Evolutionary conservation across 2,113 vertebrate genomes (phyloP), one percentile per base, ranked within the genome.

Genomic region (Orycteropus afer): DNA sequence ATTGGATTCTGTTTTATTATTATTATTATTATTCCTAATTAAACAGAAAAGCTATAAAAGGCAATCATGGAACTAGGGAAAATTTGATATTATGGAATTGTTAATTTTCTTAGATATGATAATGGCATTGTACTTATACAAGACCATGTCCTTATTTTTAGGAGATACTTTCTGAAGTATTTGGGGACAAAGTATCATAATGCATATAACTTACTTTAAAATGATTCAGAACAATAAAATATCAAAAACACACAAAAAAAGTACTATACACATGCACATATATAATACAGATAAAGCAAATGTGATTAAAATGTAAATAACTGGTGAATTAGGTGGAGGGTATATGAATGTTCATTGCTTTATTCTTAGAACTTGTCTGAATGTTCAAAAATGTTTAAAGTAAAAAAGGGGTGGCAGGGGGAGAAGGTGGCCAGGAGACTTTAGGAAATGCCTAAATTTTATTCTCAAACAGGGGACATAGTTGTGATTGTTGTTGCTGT

Each of bases 131-230:
- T 55, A 22, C 53, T 80, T 81, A 42, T 67, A 67, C 27, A 73
- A 32, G 47, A 59, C 15, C 61, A 55, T 85, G 20, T 90, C n/a
- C n/a, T n/a, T 90, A 85, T 93, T 90, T 53, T 81, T 92, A 61
- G 47, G n/a, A 86, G 7, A 85, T 49, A 10, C 1, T 61, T 65
- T 93, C 78, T 85, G 23, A 67, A 65, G 20, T 14, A 85, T 53
- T 79, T 69, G 22, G 13, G n/a, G 20, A 77, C 78, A 77, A 93
- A 87, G 32, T n/a, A n/a, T n/a, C n/a, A n/a, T n/a, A n/a, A n/a
- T n/a, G n/a, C n/a, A n/a, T n/a, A n/a, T n/a, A n/a, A n/a, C 18
- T 95, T 49, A 78, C 37, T 91, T 95, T 91, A 42, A 95, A 91
- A 51, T 91, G 34, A 32, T 79, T 94, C 14, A 74, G 47, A 93